phyloP scores from a whole-genome alignment of 1,140 invertebrate genomes.

The Sitophilus oryzae region DNA sequence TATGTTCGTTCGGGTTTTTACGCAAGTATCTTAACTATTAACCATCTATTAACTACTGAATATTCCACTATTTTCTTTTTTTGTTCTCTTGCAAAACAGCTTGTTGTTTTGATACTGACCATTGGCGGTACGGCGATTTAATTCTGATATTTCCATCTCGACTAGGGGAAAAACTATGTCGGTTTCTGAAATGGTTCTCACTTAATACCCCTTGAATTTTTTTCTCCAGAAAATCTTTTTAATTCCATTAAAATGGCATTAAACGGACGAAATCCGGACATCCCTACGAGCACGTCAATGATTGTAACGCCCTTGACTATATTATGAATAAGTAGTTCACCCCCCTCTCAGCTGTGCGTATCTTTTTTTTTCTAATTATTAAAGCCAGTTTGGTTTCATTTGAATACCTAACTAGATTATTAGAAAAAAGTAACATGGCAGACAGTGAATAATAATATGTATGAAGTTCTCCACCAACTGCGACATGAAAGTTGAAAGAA shows the following conservation, averaged over 20 bases:
- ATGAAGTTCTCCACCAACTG: slow-evolving; percentile 5
- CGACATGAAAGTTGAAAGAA: too few species aligned
- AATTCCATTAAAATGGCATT: too few species aligned
- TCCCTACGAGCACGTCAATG: slow-evolving; percentile 6
- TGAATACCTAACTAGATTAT: slow-evolving; percentile 20
- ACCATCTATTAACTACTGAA: slow-evolving; percentile 2
- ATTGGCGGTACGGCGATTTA: slow-evolving; percentile 13
- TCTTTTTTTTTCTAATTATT: slow-evolving; percentile 14
- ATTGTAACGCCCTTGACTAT: slow-evolving; percentile 18
- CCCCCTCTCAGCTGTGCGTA: slow-evolving; percentile 3
- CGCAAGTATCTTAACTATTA: slow-evolving; percentile 5
- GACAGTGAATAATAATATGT: slow-evolving; percentile 18
- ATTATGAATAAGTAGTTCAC: slow-evolving; percentile 14
- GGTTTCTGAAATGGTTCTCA: too few species aligned
- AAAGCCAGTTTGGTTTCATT: slow-evolving; percentile 20
- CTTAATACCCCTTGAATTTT: too few species aligned
- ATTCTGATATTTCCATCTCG: too few species aligned
- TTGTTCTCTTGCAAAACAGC: background rate
- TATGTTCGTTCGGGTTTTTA: slow-evolving; percentile 8
- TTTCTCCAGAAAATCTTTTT: too few species aligned
- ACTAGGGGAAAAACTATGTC: too few species aligned
- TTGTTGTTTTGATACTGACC: slow-evolving; percentile 1
- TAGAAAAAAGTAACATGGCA: slow-evolving; percentile 21
- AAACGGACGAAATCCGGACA: too few species aligned
- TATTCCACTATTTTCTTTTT: slow-evolving; percentile 5